These are phyloP conservation scores for Fragum whitleyi DNA, from an alignment of 2,888 invertebrate genomes.

Conservation along the genomic window DNA sequence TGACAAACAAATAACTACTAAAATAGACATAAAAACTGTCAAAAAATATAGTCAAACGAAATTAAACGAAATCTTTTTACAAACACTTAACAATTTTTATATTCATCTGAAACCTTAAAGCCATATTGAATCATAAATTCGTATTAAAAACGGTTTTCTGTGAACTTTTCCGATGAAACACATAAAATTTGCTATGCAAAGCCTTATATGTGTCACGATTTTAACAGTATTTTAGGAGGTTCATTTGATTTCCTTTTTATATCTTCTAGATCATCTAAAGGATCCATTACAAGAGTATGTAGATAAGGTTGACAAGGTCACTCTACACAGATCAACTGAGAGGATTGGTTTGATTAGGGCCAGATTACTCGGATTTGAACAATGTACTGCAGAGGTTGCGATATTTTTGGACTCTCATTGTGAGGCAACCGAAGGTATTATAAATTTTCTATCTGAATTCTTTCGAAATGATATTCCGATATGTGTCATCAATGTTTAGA, in stretches of 20 bases:
- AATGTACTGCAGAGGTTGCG: constrained; percentile 93
- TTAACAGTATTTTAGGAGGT: too few species aligned
- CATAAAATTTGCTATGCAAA: too few species aligned
- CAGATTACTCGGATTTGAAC: constrained; percentile 93
- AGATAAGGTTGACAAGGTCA: constrained; percentile 92
- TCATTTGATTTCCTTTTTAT: background rate
- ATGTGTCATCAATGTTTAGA: background rate
- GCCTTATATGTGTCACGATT: too few species aligned
- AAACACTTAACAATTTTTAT: too few species aligned
- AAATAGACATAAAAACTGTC: too few species aligned
- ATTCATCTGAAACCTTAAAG: too few species aligned
- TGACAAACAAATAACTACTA: too few species aligned
- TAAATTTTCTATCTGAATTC: background rate
- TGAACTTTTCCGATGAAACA: too few species aligned
- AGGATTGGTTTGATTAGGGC: constrained; percentile 98
- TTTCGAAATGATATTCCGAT: background rate
- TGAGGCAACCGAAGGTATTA: constrained; percentile 87
- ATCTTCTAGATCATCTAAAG: constrained; percentile 92
- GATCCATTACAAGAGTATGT: constrained; percentile 95
- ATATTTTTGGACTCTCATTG: constrained; percentile 99
- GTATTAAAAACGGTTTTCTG: too few species aligned
- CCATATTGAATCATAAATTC: too few species aligned
- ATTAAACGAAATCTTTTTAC: too few species aligned
- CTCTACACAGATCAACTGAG: constrained; percentile 94
- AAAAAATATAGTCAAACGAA: too few species aligned